These are phyloP conservation scores for Pachyrhynchus sulphureomaculatus DNA, from an alignment of 1,140 invertebrate species.

Conservation along the genomic window DNA sequence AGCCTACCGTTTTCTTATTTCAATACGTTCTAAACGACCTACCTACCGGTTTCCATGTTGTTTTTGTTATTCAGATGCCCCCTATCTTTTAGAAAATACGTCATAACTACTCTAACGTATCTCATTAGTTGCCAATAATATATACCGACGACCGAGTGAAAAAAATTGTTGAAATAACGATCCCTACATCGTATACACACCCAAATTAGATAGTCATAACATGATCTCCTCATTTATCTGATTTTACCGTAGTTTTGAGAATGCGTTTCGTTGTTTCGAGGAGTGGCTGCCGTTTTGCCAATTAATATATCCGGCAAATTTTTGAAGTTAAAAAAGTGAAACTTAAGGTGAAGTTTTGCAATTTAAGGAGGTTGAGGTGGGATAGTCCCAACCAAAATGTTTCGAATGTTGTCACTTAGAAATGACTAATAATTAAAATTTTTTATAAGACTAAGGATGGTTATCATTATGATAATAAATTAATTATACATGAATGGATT, in stretches of 20 bases:
- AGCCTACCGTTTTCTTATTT: too few species aligned
- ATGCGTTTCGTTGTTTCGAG: not conserved
- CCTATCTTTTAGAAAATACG: conserved; percentile 21
- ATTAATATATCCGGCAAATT: not conserved
- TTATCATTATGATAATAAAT: too few species aligned
- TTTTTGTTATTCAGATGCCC: conserved; percentile 14
- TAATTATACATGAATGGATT: too few species aligned
- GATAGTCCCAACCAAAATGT: too few species aligned
- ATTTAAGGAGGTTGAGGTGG: too few species aligned
- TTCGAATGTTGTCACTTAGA: too few species aligned
- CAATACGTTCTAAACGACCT: too few species aligned
- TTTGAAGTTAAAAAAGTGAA: too few species aligned
- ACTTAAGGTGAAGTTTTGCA: too few species aligned
- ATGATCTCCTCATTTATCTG: conserved; percentile 21
- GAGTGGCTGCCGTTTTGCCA: not conserved
- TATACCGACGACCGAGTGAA: conserved; percentile 2
- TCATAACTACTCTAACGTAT: conserved; percentile 22
- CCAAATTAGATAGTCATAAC: conserved; percentile 22
- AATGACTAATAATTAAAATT: too few species aligned
- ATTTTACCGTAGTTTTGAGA: conserved; percentile 13
- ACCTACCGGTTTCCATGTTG: too few species aligned
- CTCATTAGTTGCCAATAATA: conserved; percentile 17
- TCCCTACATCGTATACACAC: conserved; percentile 17
- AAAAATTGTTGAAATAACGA: conserved; percentile 20
- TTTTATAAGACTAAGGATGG: too few species aligned